Conservation (phyloP, 2,113 vertebrate species). For the Pyrgilauda ruficollis region DNA sequence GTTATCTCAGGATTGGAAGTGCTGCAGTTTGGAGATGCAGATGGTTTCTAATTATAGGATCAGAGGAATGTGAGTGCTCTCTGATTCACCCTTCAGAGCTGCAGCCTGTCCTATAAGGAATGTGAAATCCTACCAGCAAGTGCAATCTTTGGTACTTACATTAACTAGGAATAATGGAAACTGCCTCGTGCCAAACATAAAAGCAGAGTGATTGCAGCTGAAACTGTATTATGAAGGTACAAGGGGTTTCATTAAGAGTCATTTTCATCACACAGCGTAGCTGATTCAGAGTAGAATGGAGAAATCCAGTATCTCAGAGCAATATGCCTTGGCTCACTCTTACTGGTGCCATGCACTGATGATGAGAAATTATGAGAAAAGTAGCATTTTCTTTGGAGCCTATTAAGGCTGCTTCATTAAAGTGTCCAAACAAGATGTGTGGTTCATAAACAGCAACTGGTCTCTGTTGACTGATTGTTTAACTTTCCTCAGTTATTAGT, state of each 20-base stretch:
- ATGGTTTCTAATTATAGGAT: background rate
- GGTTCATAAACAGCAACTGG: background rate
- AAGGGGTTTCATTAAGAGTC: conserved; percentile 17
- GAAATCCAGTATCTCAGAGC: background rate
- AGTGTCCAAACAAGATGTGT: background rate
- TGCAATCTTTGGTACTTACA: background rate
- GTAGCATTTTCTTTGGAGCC: background rate
- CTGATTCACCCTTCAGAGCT: background rate
- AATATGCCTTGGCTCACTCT: background rate
- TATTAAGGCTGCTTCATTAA: background rate
- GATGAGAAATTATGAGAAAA: background rate
- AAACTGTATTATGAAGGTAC: background rate
- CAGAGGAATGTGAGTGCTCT: background rate
- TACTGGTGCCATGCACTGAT: accelerated
- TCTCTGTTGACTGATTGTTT: background rate
- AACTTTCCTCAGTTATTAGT: background rate
- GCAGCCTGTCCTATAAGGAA: background rate
- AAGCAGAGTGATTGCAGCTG: background rate
- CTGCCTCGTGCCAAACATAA: background rate
- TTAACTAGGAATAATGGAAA: background rate
- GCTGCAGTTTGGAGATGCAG: background rate
- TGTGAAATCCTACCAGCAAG: background rate
- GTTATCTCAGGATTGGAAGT: background rate
- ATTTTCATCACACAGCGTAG: background rate
- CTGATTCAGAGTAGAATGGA: background rate